Conservation (phyloP, 37 sponge, comb jelly and placozoan species). For the Bolinopsis microptera region DNA sequence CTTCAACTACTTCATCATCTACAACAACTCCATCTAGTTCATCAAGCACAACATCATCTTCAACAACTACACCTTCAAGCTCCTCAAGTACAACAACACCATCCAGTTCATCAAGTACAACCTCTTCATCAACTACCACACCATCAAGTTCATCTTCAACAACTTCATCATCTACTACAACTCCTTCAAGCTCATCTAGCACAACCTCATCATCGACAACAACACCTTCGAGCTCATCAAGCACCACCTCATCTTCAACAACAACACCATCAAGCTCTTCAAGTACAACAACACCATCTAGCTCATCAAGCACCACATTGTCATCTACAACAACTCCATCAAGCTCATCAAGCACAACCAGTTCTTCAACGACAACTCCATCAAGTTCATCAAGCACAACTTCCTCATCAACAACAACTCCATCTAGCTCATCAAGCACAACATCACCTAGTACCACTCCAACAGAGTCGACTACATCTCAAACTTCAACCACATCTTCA, state of each 20-base stretch:
- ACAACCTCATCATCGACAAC: background rate
- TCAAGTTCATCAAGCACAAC: background rate
- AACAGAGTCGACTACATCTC: no score
- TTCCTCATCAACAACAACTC: background rate
- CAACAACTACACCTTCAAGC: no score
- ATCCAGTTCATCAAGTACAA: background rate
- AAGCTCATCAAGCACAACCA: background rate
- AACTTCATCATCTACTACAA: background rate
- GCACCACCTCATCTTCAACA: background rate
- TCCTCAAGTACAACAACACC: no score
- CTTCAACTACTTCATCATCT: background rate
- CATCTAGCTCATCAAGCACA: background rate
- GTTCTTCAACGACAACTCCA: background rate
- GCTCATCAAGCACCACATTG: background rate
- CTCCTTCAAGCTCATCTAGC: background rate
- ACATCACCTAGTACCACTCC: conserved; percentile 2
- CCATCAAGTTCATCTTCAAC: background rate
- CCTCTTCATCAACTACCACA: background rate
- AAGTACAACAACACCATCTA: background rate
- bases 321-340: background rate
- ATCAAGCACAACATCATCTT: background rate
- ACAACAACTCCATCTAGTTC: background rate
- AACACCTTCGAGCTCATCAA: background rate
- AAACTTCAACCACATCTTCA: no score
- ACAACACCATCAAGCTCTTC: no score